A percentile compares a stretch with the other conserved stretches of the same genome.
These are phyloP conservation scores for Rhodophaea formosa DNA, from an alignment of 2,888 invertebrate species.

Conservation along the genomic window DNA sequence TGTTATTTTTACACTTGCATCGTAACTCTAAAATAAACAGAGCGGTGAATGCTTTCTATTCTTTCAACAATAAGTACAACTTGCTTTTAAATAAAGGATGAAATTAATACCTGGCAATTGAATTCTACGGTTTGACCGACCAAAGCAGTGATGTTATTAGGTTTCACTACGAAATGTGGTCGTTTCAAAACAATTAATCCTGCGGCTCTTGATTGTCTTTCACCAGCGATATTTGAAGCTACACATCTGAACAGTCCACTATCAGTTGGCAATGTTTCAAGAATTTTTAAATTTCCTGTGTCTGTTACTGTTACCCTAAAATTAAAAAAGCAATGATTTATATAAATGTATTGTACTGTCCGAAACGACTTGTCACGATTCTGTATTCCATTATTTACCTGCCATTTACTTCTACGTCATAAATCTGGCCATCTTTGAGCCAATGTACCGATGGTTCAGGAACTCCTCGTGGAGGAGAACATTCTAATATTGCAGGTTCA, in stretches of 20 bases:
- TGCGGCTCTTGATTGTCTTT: slow-evolving; percentile 90
- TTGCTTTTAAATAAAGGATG: slow-evolving; percentile 14
- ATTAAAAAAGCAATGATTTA: slow-evolving; percentile 26
- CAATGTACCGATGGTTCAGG: slow-evolving; percentile 96
- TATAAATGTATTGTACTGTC: neutral
- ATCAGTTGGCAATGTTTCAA: slow-evolving; percentile 92
- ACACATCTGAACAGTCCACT: slow-evolving; percentile 95
- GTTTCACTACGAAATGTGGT: slow-evolving; percentile 93
- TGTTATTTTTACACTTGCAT: slow-evolving; percentile 71
- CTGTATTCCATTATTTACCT: slow-evolving; percentile 55
- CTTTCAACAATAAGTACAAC: slow-evolving; percentile 16
- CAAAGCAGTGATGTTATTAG: slow-evolving; percentile 90
- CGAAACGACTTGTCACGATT: too few species aligned
- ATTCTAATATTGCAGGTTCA: slow-evolving; percentile 94
- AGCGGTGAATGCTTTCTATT: slow-evolving; percentile 12
- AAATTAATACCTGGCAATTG: slow-evolving; percentile 84
- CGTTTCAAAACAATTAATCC: slow-evolving; percentile 91
- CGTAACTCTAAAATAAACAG: slow-evolving; percentile 65
- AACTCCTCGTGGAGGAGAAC: slow-evolving; percentile 96
- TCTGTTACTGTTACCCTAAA: slow-evolving; percentile 89
- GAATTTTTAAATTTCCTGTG: slow-evolving; percentile 94
- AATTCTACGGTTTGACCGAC: slow-evolving; percentile 92
- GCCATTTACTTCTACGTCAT: slow-evolving; percentile 83
- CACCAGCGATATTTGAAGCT: slow-evolving; percentile 94
- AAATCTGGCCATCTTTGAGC: slow-evolving; percentile 87